Evolutionary conservation across 2,888 invertebrate species (phyloP).

Genomic region (Drosophila colorata): DNA sequence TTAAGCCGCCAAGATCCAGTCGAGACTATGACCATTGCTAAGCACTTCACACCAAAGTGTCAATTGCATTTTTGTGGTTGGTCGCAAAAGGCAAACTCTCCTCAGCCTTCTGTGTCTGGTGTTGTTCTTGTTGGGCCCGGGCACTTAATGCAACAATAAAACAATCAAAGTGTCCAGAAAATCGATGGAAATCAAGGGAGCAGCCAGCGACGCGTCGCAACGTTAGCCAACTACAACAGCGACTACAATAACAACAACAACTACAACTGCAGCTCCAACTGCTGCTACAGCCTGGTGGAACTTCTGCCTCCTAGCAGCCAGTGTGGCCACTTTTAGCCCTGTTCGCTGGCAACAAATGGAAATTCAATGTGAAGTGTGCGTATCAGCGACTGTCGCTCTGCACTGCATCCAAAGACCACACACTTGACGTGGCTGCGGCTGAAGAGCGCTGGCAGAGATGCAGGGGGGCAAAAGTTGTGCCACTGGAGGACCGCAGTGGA

Average conservation of each 20-base stretch:
- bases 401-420: constrained; percentile 75
- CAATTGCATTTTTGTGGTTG: constrained; percentile 79
- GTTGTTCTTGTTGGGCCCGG: constrained; percentile 28
- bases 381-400: constrained; percentile 78
- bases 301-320: constrained; percentile 44
- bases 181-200: constrained; percentile 79
- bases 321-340: constrained; percentile 61
- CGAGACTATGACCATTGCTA: constrained; percentile 61
- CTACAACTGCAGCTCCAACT: constrained; percentile 22
- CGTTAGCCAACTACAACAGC: constrained; percentile 14
- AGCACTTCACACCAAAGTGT: constrained; percentile 78
- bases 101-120: constrained; percentile 7
- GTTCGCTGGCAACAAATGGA: constrained; percentile 66
- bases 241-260: constrained; percentile 17
- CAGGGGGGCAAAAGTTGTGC: constrained; percentile 16
- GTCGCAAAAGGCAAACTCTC: constrained; percentile 49
- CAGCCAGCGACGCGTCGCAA: constrained; percentile 43
- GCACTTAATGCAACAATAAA: constrained; percentile 81
- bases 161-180: constrained; percentile 81
- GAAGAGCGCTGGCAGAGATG: constrained; percentile 5
- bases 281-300: too few species aligned
- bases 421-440: constrained; percentile 61
- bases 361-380: constrained; percentile 79
- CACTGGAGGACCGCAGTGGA: constrained; percentile 36
- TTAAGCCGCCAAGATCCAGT: constrained; percentile 44